phyloP scores from a whole-genome alignment of 1,140 invertebrate species.

The Trichoplusia ni region DNA sequence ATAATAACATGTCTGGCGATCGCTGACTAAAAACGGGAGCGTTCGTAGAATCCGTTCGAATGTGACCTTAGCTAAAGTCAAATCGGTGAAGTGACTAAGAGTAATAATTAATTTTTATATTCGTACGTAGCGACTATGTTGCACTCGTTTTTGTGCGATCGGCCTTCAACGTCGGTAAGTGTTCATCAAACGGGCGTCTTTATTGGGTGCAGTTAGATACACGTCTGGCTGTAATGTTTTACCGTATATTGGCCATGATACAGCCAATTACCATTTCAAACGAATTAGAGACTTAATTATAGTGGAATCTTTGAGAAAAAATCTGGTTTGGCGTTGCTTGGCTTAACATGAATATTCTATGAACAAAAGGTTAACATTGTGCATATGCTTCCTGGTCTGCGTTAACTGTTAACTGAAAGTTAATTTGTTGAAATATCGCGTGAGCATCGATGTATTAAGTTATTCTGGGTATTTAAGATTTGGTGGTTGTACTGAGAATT shows the following conservation, averaged over 20 bases:
- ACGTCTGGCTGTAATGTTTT: too few relatives aligned
- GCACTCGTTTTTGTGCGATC: slow-evolving; percentile 11
- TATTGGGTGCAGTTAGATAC: slow-evolving; percentile 9
- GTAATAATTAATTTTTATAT: slow-evolving; percentile 27
- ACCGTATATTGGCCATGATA: too few relatives aligned
- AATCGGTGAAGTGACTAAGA: slow-evolving; percentile 29
- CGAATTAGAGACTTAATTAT: too few relatives aligned
- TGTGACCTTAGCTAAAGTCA: slow-evolving; percentile 27
- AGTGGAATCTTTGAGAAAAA: too few relatives aligned
- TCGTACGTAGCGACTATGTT: neutral
- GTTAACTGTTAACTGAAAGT: too few relatives aligned
- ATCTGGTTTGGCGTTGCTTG: too few relatives aligned
- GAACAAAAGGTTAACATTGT: too few relatives aligned
- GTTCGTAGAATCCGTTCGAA: slow-evolving; percentile 20
- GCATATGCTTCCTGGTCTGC: too few relatives aligned
- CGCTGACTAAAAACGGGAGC: slow-evolving; percentile 16
- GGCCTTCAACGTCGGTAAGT: slow-evolving; percentile 10
- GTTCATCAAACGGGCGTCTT: slow-evolving; percentile 9
- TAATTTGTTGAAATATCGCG: neutral
- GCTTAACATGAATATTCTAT: too few relatives aligned
- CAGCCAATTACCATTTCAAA: too few relatives aligned
- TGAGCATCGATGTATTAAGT: neutral
- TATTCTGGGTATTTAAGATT: neutral
- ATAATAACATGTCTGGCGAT: slow-evolving; percentile 23
- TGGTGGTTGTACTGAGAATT: neutral